phyloP scores from a whole-genome alignment of 2,797 vertebrate species.

The Phalloptychus januarius region DNA sequence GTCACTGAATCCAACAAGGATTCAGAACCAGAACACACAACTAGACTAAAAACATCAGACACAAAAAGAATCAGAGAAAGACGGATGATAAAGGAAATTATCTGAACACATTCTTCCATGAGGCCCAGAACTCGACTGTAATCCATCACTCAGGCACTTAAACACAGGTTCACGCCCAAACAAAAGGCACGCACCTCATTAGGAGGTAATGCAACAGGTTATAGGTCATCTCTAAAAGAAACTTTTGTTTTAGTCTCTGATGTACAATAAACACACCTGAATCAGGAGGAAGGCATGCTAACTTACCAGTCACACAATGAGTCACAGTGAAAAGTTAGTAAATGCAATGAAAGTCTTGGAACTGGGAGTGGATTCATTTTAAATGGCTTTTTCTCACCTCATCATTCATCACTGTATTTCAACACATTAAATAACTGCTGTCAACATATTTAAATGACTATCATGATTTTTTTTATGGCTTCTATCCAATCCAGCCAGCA shows the following conservation, averaged over 20 bases:
- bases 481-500: constrained; percentile 13
- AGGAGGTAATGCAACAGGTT: background rate
- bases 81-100: background rate
- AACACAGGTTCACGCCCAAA: background rate
- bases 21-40: background rate
- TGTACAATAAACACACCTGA: background rate
- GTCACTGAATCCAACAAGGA: background rate
- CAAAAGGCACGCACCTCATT: background rate
- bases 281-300: background rate
- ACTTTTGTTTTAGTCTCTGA: background rate
- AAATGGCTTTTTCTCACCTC: background rate
- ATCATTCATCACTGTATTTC: background rate
- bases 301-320: background rate
- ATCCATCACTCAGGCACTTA: background rate
- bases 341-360: background rate
- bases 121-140: background rate
- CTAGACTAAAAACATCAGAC: background rate
- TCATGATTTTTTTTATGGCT: constrained; percentile 15
- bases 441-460: background rate
- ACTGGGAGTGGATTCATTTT: background rate
- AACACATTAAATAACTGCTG: background rate
- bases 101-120: background rate
- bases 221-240: background rate
- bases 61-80: background rate
- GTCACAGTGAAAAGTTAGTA: background rate